Evolutionary conservation across 2,797 vertebrate species (phyloP).

Genomic region (Buphagus erythrorhynchus): DNA sequence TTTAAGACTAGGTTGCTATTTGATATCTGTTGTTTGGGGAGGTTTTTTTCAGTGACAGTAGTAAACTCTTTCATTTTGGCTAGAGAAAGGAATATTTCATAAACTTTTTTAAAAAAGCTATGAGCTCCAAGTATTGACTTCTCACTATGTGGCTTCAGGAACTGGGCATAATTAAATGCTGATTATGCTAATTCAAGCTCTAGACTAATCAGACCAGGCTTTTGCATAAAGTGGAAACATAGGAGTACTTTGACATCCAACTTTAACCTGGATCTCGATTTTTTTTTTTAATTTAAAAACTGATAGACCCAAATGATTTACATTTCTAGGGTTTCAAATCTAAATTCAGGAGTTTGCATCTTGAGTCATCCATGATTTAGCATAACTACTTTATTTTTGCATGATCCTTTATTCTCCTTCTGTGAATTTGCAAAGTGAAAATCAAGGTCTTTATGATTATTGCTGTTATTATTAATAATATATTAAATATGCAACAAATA

Average conservation of each 20-base stretch:
- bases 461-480: background rate
- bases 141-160: background rate
- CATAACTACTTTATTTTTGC: background rate
- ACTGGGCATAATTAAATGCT: background rate
- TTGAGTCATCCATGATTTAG: background rate
- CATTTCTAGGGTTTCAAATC: background rate
- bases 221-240: background rate
- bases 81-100: background rate
- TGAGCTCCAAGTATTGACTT: background rate
- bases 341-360: background rate
- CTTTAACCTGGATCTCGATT: background rate
- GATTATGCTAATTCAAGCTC: background rate
- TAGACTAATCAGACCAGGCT: background rate
- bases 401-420: background rate
- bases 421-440: background rate
- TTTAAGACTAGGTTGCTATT: background rate
- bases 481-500: background rate
- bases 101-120: background rate
- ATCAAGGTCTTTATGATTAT: background rate
- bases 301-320: background rate
- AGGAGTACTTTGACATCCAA: background rate
- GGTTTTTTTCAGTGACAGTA: background rate
- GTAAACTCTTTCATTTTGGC: background rate
- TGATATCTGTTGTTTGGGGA: background rate
- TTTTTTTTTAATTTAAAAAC: background rate